phyloP scores from a whole-genome alignment of 2,888 invertebrate genomes.

The Malthinus seriepunctatus region DNA sequence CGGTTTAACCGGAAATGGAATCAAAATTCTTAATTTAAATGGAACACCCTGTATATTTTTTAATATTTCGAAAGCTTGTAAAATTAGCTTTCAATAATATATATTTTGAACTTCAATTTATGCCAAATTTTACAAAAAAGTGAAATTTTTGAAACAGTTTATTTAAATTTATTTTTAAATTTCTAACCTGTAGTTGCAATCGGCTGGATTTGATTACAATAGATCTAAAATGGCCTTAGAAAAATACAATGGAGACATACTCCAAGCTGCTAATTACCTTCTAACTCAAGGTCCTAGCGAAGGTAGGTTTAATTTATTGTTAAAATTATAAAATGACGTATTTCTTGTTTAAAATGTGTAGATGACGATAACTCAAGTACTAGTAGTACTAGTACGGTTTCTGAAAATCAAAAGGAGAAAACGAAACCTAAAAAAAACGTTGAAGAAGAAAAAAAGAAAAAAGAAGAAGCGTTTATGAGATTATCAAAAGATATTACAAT shows the following conservation, averaged over 20 bases:
- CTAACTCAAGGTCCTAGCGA: conserved; percentile 48
- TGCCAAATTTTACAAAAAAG: no score
- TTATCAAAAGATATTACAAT: conserved; percentile 61
- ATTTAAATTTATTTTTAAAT: background rate
- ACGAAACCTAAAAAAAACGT: conserved; percentile 8
- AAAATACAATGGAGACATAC: conserved; percentile 59
- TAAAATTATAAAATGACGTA: conserved; percentile 2
- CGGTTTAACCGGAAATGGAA: no score
- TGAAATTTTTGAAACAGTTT: no score
- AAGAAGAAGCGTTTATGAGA: conserved; percentile 63
- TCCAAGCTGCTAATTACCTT: conserved; percentile 63
- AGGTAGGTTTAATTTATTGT: no score
- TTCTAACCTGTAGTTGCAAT: conserved; percentile 53
- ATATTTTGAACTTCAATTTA: no score
- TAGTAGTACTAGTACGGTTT: no score
- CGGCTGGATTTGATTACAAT: conserved; percentile 64
- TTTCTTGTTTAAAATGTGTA: conserved; percentile 10
- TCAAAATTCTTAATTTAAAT: no score
- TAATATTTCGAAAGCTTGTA: no score
- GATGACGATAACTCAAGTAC: background rate
- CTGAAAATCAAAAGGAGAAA: background rate
- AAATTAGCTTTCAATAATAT: no score
- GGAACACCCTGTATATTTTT: no score
- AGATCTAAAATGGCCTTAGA: conserved; percentile 61
- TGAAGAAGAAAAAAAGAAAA: conserved; percentile 49